Evolutionary conservation across 2,797 vertebrate species (phyloP).

Genomic region (Florisuga fusca): DNA sequence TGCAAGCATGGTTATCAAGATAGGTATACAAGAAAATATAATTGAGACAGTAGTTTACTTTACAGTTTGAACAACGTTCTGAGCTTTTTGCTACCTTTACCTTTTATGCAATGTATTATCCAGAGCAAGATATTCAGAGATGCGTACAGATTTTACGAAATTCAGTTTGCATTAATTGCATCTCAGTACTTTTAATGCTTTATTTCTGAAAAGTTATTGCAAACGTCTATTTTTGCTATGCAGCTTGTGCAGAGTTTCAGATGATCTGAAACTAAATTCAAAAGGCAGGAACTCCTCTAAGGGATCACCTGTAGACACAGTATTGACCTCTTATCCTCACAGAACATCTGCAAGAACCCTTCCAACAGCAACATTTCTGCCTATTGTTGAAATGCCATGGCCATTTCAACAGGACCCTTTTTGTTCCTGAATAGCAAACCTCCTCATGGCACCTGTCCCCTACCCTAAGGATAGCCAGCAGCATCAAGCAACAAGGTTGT

Average conservation of each 20-base stretch:
- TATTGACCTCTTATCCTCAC: background rate
- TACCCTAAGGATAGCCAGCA: background rate
- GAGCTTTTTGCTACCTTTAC: background rate
- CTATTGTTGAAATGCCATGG: background rate
- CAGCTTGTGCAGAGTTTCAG: background rate
- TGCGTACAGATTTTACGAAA: background rate
- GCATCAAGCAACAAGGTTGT: background rate
- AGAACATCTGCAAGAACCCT: background rate
- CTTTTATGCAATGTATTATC: background rate
- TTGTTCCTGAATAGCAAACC: background rate
- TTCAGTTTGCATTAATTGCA: background rate
- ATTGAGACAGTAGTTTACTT: background rate
- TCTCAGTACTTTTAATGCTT: background rate
- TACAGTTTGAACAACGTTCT: background rate
- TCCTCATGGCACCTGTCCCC: background rate
- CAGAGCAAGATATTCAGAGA: background rate
- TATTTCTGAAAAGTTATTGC: background rate
- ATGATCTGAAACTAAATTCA: background rate
- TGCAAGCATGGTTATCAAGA: background rate
- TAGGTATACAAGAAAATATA: background rate
- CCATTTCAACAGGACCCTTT: background rate
- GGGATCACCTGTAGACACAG: background rate
- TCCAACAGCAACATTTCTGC: background rate
- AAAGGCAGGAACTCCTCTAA: background rate
- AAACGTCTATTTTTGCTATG: background rate